phyloP scores from a whole-genome alignment of 2,113 vertebrate genomes.

The Morone chrysops region DNA sequence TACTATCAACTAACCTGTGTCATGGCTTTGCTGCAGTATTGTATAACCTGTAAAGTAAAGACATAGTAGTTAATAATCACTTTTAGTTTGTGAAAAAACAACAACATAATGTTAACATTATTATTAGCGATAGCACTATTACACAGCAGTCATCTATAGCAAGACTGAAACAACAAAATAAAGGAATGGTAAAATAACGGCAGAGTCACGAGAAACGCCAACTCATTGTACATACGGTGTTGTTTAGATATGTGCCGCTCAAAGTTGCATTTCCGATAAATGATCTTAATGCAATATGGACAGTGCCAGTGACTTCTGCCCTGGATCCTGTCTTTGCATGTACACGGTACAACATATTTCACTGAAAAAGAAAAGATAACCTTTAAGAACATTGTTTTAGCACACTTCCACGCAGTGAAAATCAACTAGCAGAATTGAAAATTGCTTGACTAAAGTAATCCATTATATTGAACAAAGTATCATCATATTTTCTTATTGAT shows the following conservation, averaged over 20 bases:
- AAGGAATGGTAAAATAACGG: background rate
- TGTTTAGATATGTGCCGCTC: conserved; percentile 41
- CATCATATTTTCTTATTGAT: background rate
- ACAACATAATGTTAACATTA: background rate
- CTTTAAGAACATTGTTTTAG: background rate
- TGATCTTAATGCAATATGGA: conserved; percentile 42
- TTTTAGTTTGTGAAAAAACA: background rate
- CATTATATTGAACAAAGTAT: background rate
- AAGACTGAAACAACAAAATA: background rate
- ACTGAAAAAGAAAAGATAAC: conserved; percentile 15
- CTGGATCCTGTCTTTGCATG: conserved; percentile 49
- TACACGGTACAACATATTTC: conserved; percentile 44
- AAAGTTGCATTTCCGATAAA: conserved; percentile 48
- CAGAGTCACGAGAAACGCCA: background rate
- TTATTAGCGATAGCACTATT: background rate
- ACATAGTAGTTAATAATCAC: background rate
- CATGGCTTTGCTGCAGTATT: conserved; percentile 23
- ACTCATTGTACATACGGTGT: conserved; percentile 26
- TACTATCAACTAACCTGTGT: conserved; percentile 20
- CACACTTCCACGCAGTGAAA: background rate
- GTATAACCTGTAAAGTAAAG: conserved; percentile 28
- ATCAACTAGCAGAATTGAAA: background rate
- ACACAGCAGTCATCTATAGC: background rate
- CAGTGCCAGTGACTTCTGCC: conserved; percentile 65
- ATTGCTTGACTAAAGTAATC: background rate